Base-by-base conservation (phyloP, 2,888 invertebrate species). In the Gastracanthus pulcherrimus region DNA sequence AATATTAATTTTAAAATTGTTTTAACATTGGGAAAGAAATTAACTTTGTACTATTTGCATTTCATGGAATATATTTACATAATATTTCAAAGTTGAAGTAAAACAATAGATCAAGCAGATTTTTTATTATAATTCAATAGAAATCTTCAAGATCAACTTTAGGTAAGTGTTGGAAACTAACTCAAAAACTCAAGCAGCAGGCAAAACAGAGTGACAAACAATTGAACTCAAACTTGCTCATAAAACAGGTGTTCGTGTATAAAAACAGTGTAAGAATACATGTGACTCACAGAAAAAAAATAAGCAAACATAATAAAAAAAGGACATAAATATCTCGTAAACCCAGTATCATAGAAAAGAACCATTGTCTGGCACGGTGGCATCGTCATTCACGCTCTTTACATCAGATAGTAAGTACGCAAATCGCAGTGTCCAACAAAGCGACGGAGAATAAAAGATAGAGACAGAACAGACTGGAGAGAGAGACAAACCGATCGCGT, bases 331-430 rank as follows among this genome's bases (percentile, higher is more conserved):
- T 26, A 78, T n/a, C 16, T 7, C 36, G 38, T 71, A 11, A 31
- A 19, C 26, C 29, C 71, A 36, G 16, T 45, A 67, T 51, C 9
- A 26, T 6, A 36, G 13, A 29, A 11, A 55, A 41, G 29, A 55
- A 55, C 16, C n/a, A 67, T 67, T 79, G 83, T 83, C 83, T 83
- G 83, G 83, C 69, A 83, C 60, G 79, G 55, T 81, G 83, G 83
- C 83, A 81, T 76, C 26, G 62, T 76, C 80, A 79, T 81, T 83
- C 79, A 83, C 83, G 81, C 81, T 79, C 29, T 83, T 83, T 75
- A 19, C 82, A 80, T 76, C 71, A 48, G 70, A 11, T 64, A 82
- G 67, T 82, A 80, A 76, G 58, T 38, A 19, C 7, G 67, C 38
- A 60, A 38, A 60, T 34, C 48, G 16, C 5, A 58, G 31, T n/a